These are phyloP conservation scores for Erebia ligea DNA, from an alignment of 2,888 invertebrate genomes.

Conservation along the genomic window DNA sequence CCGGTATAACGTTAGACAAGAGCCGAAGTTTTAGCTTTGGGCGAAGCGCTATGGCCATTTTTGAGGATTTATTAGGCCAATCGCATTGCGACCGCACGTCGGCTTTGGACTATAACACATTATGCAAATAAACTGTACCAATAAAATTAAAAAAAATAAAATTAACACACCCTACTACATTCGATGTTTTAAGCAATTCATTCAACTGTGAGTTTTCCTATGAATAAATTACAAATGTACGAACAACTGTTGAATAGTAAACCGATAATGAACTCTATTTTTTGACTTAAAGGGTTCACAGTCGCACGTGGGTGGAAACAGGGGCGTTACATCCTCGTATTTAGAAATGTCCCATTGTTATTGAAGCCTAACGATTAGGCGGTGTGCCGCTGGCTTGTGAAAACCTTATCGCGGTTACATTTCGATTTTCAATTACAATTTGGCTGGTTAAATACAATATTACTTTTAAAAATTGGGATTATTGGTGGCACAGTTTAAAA, in stretches of 20 bases:
- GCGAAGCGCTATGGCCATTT: no score
- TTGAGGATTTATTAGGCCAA: no score
- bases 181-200: slow-evolving; percentile 49
- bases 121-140: neutral
- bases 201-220: slow-evolving; percentile 59
- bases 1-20: no score
- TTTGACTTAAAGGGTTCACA: slow-evolving; percentile 12
- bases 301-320: slow-evolving; percentile 1
- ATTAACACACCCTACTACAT: slow-evolving; percentile 18
- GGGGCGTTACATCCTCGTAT: slow-evolving; percentile 21
- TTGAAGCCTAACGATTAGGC: slow-evolving; percentile 19
- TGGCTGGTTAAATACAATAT: neutral
- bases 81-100: no score
- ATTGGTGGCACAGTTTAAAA: no score
- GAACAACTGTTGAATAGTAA: slow-evolving; percentile 33
- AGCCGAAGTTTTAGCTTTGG: no score
- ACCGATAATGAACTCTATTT: slow-evolving; percentile 29
- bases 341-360: slow-evolving; percentile 29
- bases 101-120: no score
- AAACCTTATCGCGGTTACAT: slow-evolving; percentile 17
- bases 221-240: slow-evolving; percentile 60
- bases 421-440: neutral
- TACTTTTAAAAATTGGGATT: no score
- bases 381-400: slow-evolving; percentile 12
- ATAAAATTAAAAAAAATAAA: slow-evolving; percentile 3